Base-by-base conservation (phyloP, 53 echinoderm and acorn worm species). In the Astropecten irregularis region DNA sequence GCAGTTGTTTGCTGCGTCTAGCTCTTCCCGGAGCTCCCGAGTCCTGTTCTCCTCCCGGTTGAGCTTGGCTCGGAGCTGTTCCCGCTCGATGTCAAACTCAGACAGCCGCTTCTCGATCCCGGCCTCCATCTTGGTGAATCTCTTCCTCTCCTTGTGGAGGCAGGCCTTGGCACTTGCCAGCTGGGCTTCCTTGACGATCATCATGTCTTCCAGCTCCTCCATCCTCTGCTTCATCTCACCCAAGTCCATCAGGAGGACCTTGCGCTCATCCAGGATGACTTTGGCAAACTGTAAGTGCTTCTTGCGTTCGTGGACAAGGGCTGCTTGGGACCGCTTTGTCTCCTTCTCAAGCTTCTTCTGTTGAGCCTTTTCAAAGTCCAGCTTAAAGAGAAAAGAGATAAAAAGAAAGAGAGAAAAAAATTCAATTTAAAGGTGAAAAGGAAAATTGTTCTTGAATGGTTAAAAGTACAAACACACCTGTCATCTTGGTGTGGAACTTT, bases 281-380 rank as follows among this genome's bases (percentile, higher is more conserved):
- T 90, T 92, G 50, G 90, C 91, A 79, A 95, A 88, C 59, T 93
- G 91, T 50, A 88, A 86, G 81, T 93, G 93, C 60, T 89, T 91
- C 63, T 89, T 89, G 13, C 93, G 74, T 63, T 95, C 96, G 66
- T 95, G 90, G 9, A 88, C 85, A 40, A 95, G 53, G 4, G 86
- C 77, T 36, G 76, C 63, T 70, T 95, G 96, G 40, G 91, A 79
- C 67, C 93, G 48, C 86, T 93, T 95, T 30, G 86, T 93, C 56
- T 95, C 96, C 36, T 60, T 88, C 81, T 95, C 96, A 69, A 95
- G 72, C 69, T 95, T 95, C 86, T 91, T 91, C 83, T 95, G 96
- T 56, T 95, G 96, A 31, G 96, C 93, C 35, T 93, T 95, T 57
- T 95, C 96, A 93, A 95, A 95, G 46, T 95, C 96, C 48, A 95